Evolutionary conservation across 2,888 invertebrate genomes (phyloP), one percentile per base, ranked within the genome.

Genomic region (Geotrupes spiniger): DNA sequence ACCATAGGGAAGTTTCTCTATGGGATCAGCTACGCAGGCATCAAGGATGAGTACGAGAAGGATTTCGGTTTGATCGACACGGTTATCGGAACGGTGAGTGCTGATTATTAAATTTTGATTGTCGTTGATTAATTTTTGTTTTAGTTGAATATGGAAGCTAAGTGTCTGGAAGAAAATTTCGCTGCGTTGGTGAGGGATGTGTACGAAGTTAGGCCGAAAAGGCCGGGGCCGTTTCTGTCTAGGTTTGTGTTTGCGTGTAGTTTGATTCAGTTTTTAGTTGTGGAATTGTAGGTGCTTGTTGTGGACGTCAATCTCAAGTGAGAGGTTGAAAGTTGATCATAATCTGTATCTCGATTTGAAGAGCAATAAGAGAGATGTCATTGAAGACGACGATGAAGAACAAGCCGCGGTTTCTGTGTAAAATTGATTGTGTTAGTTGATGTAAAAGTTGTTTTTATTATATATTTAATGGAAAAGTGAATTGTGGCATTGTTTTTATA

Each of bases 141-240:
- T 49, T 69, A 89, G 88, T 68, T 92, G 29, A 74, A 84, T 57
- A 92, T 92, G 91, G 82, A 85, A 5, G 63, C 72, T 0, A 74
- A 80, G 49, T 77, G 83, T 40, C 73, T 93, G 29, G 86, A 86
- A 61, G 85, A 83, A 51, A 93, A 93, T 68, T 79, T 92, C 53
- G 74, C 69, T 37, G 74, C 78, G 0, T 61, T 91, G 10, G 59
- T 92, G 4, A 75, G 79, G 54, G 85, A 88, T 65, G 66, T 92
- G 16, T 77, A 85, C 61, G 64, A 69, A 0, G 73, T 75, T 41
- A 80, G 83, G 51, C 89, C 90, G 0, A 87, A 81, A 62, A 76
- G 85, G 51, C 76, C 78, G 16, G 88, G 84, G 0, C 73, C 75
- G 10, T 91, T 90, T 61, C 83, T 92, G 49, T 81, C 82, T 11